Conservation (phyloP, 2,113 vertebrate species). For the Pollimyrus isidori region DNA sequence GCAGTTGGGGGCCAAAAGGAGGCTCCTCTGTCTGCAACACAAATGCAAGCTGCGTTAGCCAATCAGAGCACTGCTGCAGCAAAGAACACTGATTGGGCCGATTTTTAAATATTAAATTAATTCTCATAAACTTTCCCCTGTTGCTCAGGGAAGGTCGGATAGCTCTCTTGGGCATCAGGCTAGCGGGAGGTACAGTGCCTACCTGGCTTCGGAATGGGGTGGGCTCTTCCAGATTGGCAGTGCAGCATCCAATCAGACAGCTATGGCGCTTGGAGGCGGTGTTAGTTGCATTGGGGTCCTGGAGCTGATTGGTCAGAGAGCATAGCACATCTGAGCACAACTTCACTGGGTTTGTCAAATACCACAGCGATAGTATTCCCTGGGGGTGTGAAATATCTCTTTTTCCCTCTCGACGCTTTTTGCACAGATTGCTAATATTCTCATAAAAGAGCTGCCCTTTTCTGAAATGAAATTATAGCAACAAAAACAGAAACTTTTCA, state of each 20-base stretch:
- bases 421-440: background rate
- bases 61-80: background rate
- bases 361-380: background rate
- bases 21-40: slow-evolving; percentile 56
- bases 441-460: background rate
- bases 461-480: background rate
- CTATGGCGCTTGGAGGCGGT: slow-evolving; percentile 43
- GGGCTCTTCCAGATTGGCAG: slow-evolving; percentile 52
- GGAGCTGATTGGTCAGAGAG: background rate
- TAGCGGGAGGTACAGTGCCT: background rate
- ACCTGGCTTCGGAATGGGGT: slow-evolving; percentile 59
- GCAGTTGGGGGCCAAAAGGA: slow-evolving; percentile 47
- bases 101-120: background rate
- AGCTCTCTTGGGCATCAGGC: no score
- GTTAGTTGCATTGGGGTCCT: slow-evolving; percentile 50
- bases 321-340: background rate
- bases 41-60: background rate
- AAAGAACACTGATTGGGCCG: background rate
- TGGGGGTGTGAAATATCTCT: background rate
- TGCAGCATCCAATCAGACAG: slow-evolving; percentile 65
- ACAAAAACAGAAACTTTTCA: background rate
- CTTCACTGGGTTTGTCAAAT: background rate
- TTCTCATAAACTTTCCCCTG: background rate
- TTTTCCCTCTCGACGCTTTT: background rate
- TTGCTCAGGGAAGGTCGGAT: background rate